Percentiles rank a stretch among this genome's conserved stretches.
Conservation (phyloP, 1,140 invertebrate genomes). For the Antheraea mylitta region DNA sequence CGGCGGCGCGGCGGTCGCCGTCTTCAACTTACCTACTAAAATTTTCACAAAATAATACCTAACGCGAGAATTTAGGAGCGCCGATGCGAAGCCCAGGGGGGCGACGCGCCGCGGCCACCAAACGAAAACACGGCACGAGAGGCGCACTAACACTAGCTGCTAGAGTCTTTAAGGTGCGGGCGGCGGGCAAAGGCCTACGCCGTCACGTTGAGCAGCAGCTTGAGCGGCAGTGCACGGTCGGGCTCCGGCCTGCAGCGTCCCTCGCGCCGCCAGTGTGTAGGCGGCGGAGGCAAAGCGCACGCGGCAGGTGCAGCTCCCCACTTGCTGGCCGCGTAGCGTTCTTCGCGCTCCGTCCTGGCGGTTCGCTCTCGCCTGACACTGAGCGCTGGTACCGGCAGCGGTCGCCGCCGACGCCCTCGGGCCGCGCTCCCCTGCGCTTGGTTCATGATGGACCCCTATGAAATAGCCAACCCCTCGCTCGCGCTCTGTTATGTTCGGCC, state of each 20-base stretch:
- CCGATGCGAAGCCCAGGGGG: constrained; percentile 32
- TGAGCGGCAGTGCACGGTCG: constrained; percentile 62
- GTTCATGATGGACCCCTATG: constrained; percentile 15
- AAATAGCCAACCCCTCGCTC: not conserved
- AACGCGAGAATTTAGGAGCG: constrained; percentile 71
- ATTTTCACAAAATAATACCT: constrained; percentile 77
- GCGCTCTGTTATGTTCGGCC: constrained; percentile 5
- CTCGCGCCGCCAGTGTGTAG: constrained; percentile 70
- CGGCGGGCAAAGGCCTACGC: constrained; percentile 49
- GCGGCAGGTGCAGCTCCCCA: constrained; percentile 73
- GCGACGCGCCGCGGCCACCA: constrained; percentile 48
- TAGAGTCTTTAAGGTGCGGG: constrained; percentile 45
- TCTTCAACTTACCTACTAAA: constrained; percentile 69
- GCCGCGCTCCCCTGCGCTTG: constrained; percentile 28
- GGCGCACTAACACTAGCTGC: constrained; percentile 58
- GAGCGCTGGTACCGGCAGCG: constrained; percentile 26
- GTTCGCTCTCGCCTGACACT: constrained; percentile 31
- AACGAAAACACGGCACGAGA: constrained; percentile 71
- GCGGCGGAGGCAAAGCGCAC: constrained; percentile 68
- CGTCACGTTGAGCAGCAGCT: constrained; percentile 66
- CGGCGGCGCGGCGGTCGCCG: constrained; percentile 29
- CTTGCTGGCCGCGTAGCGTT: constrained; percentile 71
- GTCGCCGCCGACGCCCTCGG: constrained; percentile 41
- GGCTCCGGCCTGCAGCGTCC: constrained; percentile 62
- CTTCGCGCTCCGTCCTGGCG: constrained; percentile 37